These are phyloP conservation scores for Scaeva pyrastri DNA, from an alignment of 2,888 invertebrate genomes.

Conservation along the genomic window DNA sequence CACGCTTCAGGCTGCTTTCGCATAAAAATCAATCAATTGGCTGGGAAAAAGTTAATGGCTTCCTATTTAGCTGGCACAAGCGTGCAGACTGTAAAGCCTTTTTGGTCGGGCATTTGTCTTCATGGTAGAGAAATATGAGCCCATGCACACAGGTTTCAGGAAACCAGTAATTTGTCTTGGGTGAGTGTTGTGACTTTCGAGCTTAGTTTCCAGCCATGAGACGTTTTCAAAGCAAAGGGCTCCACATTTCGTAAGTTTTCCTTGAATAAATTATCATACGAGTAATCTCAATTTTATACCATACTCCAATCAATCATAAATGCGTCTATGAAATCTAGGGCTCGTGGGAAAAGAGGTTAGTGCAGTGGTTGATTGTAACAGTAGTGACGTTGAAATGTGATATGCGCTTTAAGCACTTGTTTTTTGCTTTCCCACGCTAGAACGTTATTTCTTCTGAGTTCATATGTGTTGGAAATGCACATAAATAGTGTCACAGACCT, in stretches of 20 bases:
- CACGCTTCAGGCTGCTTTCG: constrained; percentile 37
- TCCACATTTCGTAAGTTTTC: constrained; percentile 27
- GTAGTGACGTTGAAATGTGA: constrained; percentile 48
- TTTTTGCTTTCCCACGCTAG: constrained; percentile 56
- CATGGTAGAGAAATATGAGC: constrained; percentile 56
- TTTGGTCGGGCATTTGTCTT: constrained; percentile 17
- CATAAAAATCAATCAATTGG: constrained; percentile 61
- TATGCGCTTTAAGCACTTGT: constrained; percentile 35
- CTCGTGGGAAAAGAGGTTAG: constrained; percentile 50
- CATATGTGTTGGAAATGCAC: background rate
- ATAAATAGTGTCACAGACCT: constrained; percentile 47
- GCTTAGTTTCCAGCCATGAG: background rate
- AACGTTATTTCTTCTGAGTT: constrained; percentile 26
- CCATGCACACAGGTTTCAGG: constrained; percentile 38
- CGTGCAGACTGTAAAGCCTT: constrained; percentile 36
- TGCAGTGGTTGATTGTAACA: constrained; percentile 3
- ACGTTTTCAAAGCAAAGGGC: background rate
- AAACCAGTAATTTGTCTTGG: constrained; percentile 28
- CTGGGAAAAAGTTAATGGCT: constrained; percentile 58
- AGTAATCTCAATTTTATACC: constrained; percentile 5
- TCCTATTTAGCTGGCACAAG: constrained; percentile 53
- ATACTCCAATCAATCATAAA: constrained; percentile 37
- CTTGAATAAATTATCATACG: constrained; percentile 33
- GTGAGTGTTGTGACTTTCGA: background rate
- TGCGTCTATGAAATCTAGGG: constrained; percentile 28